Base-by-base conservation (phyloP, 2,888 invertebrate genomes). In the Cinara cedri region DNA sequence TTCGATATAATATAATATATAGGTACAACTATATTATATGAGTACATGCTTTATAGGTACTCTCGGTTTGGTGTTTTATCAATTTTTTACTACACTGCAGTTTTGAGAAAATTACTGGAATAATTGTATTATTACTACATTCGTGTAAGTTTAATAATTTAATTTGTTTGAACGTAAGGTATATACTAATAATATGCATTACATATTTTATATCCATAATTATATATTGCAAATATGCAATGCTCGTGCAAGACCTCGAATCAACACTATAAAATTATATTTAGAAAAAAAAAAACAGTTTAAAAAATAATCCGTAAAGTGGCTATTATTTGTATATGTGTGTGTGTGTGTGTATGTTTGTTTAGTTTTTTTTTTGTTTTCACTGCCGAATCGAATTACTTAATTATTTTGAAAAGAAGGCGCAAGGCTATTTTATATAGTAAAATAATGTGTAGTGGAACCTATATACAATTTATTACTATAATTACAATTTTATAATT, bases 241-340 rank as follows among this genome's bases (percentile, higher is more conserved):
- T 72, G 49, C 26, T 62, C 60, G 60, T 71, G 71, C 11, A 9
- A 60, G 49, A 62, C 49, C 72, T 72, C 72, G 49, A 72, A 62
- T 62, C n/a, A 19, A 26, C 72, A 49, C 26, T 49, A 10, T 72
- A 34, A 24, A 19, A 72, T 49, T 62, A 57, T 46, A 46, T 46
- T 46, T 4, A 34, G 6, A 34, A 34, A 34, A 34, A 34, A 34
- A 21, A 19, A 72, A 71, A 71, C 55, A 55, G 10, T 57, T 44
- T 44, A 44, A 71, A 55, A 2, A 24, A 42, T 42, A 71, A 57
- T 55, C 21, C 11, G 11, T 21, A 44, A 42, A 42, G 62, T 19
- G 19, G 24, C 34, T 54, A 70, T 70, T 54, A 70, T 70, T 42
- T 70, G 2, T 70, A 9, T 16, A 10, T 34, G 6, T n/a, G n/a